Evolutionary conservation across 2,113 vertebrate species (phyloP), one percentile per base, ranked within the genome.

Genomic region (Seriola aureovittata): DNA sequence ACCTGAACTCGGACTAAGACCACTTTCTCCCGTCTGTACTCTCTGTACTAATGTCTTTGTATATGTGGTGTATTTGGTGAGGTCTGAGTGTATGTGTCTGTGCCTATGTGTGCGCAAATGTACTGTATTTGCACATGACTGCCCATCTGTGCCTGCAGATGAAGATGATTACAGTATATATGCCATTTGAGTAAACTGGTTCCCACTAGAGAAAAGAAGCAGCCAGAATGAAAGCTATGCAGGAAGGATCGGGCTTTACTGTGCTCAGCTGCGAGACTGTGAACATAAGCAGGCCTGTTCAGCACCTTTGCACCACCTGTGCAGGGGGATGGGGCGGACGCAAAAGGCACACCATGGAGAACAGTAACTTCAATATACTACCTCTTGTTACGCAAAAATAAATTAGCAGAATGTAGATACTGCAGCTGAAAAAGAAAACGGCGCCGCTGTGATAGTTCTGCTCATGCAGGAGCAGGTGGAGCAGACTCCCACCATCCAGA

Each of bases 331-430:
- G 75, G 36, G 63, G 78, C 75, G 86, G 75, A 63, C 75, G 72
- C 44, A 60, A 42, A 81, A 67, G 2, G 52, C n/a, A 29, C 64
- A 57, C 67, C 52, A 25, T 36, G 59, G 55, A 84, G 74, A 87
- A 86, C 57, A 89, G 79, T 71, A 65, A 68, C 54, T 77, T 70
- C 38, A 78, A 78, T 82, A 67, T 76, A 85, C 89, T 82, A 85
- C 68, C 85, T 87, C 55, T 69, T 75, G 75, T 66, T 74, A 85
- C 1, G 4, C 7, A 29, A 54, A 46, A 78, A 74, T 73, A 85
- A 29, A 91, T 85, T 86, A 87, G 75, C 60, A 42, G 58, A 55
- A 64, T 34, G 71, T 44, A 66, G 80, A 85, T 48, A 55, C 40
- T 9, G 79, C 14, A 54, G 38, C 23, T 44, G 16, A 23, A 40